phyloP scores from a whole-genome alignment of 2,113 vertebrate genomes.

The Trematocara nigrifrons region DNA sequence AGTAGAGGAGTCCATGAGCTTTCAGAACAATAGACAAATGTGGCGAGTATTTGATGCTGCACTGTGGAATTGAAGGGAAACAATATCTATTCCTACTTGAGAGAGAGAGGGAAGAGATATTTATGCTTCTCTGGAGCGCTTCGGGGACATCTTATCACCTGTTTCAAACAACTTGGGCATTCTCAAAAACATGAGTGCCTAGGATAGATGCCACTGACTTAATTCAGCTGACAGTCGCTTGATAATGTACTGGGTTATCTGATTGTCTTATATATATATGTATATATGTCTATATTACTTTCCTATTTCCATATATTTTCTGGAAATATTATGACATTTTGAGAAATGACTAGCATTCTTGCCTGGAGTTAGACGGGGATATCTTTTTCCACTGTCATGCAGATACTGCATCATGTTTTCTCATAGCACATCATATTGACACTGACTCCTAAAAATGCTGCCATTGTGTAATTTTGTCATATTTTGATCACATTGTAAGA shows the following conservation, averaged over 20 bases:
- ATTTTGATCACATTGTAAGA: background rate
- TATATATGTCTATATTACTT: background rate
- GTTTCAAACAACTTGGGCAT: background rate
- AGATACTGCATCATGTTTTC: background rate
- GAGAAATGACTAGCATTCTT: background rate
- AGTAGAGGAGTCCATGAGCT: background rate
- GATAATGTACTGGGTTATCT: background rate
- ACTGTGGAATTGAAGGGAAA: background rate
- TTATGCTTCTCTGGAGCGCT: background rate
- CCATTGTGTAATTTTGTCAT: background rate
- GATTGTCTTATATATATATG: too few relatives aligned
- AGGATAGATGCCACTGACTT: background rate
- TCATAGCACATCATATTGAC: background rate
- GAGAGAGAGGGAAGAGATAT: background rate
- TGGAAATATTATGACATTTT: background rate
- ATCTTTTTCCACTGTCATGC: background rate
- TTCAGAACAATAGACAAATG: background rate
- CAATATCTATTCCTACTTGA: background rate
- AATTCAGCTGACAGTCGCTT: background rate
- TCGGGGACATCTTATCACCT: constrained; percentile 10
- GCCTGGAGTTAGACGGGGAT: background rate
- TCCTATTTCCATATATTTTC: background rate
- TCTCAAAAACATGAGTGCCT: background rate
- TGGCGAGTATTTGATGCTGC: background rate
- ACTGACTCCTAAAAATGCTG: background rate